Evolutionary conservation across 2,113 vertebrate genomes (phyloP).

Genomic region (Catharus fuscescens): DNA sequence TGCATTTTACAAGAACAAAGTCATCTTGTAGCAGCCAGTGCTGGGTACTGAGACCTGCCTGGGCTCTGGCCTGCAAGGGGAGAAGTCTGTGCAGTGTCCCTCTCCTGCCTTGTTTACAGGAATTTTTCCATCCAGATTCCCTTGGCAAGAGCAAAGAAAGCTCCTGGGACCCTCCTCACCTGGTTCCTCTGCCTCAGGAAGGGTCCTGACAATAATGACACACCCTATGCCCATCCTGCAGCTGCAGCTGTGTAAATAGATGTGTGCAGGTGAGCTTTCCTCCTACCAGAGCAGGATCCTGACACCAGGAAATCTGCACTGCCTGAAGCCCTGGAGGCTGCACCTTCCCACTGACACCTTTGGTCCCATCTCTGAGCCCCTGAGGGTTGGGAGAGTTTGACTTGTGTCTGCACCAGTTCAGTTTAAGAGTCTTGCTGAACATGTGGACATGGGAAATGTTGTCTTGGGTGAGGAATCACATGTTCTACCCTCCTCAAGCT

Average conservation of each 20-base stretch:
- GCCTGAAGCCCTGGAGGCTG: not conserved
- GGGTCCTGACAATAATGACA: not conserved
- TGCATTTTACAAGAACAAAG: not conserved
- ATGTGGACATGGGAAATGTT: fast-evolving
- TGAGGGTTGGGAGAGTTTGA: not conserved
- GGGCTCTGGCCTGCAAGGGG: not conserved
- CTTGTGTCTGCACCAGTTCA: not conserved
- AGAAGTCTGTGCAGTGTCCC: fast-evolving
- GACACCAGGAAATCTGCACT: not conserved
- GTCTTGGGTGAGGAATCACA: not conserved
- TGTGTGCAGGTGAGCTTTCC: fast-evolving
- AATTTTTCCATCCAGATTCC: not conserved
- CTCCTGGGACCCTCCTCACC: not conserved
- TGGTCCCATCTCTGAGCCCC: not conserved
- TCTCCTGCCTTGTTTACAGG: not conserved
- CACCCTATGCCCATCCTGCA: not conserved
- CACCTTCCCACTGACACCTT: not conserved
- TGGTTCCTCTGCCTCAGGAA: not conserved
- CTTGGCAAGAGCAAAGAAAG: not conserved
- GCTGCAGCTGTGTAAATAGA: not conserved
- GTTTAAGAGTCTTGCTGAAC: not conserved
- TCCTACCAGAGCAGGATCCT: not conserved
- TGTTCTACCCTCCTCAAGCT: not conserved
- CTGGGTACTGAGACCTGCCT: not conserved
- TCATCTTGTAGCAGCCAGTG: not conserved